Percentiles rank a stretch among this genome's conserved stretches.
phyloP scores from a whole-genome alignment of 2,797 vertebrate species.

The Momotus momota region DNA sequence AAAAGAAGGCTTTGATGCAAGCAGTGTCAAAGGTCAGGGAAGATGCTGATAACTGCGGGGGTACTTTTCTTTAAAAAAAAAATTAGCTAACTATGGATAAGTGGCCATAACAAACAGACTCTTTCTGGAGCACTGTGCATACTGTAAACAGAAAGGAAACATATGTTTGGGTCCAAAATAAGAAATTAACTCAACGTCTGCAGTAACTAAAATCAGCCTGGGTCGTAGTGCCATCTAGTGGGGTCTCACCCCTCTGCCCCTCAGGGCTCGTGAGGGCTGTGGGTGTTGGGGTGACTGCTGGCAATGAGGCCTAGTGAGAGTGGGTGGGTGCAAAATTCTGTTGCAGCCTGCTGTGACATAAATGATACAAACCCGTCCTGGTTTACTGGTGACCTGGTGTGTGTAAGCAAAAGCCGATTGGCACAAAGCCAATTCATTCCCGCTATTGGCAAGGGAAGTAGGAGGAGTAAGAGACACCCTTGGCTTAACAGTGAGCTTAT shows the following conservation, averaged over 20 bases:
- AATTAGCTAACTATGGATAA: not conserved
- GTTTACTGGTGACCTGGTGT: not conserved
- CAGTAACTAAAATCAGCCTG: not conserved
- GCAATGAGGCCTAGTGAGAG: not conserved
- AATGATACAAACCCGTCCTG: not conserved
- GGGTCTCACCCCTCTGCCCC: not conserved
- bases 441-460: too few species aligned
- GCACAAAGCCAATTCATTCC: too few species aligned
- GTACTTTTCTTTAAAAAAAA: not conserved
- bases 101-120: not conserved
- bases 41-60: not conserved
- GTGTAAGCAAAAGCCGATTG: not conserved
- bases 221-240: constrained; percentile 26
- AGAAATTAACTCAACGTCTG: not conserved
- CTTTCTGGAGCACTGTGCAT: not conserved
- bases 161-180: not conserved
- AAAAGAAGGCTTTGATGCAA: not conserved
- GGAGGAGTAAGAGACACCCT: too few species aligned
- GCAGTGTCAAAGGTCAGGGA: not conserved
- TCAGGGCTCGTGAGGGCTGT: not conserved
- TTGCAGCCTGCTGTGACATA: not conserved
- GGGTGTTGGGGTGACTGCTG: not conserved
- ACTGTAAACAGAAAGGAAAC: not conserved
- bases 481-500: too few species aligned
- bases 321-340: not conserved